These are phyloP conservation scores for Aurelia sp. DNA, from an alignment of 30 jellyfish, hydroid and myxozoan genomes.

Conservation along the genomic window DNA sequence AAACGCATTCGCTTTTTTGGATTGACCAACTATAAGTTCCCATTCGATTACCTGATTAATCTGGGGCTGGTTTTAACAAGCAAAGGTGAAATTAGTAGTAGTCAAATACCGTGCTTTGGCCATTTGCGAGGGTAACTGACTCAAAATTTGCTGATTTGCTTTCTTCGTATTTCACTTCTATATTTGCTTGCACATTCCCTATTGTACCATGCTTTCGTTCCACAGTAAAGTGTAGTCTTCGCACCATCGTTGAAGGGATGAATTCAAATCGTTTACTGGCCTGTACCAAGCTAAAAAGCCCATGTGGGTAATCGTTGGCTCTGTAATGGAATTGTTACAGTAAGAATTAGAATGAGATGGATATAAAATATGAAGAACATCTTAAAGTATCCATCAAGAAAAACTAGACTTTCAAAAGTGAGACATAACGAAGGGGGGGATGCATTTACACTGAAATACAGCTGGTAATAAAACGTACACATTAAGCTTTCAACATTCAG, in stretches of 20 bases:
- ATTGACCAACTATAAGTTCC: no score
- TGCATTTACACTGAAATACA: no score
- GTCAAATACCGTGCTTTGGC: constrained; percentile 36
- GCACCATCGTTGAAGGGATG: constrained; percentile 26
- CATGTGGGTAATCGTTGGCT: constrained; percentile 95
- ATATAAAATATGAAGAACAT: no score
- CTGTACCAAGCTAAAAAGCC: constrained; percentile 59
- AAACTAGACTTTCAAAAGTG: no score
- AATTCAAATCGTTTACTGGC: constrained; percentile 39
- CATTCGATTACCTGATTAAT: no score
- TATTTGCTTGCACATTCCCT: constrained; percentile 55
- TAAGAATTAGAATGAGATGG: no score
- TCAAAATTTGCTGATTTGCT: constrained; percentile 29
- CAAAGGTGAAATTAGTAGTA: not conserved
- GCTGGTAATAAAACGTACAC: no score
- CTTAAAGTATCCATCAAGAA: no score
- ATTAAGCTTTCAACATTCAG: no score
- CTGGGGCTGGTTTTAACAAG: no score
- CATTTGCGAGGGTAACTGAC: constrained; percentile 25
- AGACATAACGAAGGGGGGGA: no score
- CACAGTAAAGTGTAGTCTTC: constrained; percentile 63
- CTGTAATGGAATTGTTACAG: constrained; percentile 24
- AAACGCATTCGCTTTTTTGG: no score
- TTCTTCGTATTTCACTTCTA: constrained; percentile 26
- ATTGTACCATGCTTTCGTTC: constrained; percentile 72